phyloP scores from a whole-genome alignment of 2,888 invertebrate genomes.

The Thumatha senex region DNA sequence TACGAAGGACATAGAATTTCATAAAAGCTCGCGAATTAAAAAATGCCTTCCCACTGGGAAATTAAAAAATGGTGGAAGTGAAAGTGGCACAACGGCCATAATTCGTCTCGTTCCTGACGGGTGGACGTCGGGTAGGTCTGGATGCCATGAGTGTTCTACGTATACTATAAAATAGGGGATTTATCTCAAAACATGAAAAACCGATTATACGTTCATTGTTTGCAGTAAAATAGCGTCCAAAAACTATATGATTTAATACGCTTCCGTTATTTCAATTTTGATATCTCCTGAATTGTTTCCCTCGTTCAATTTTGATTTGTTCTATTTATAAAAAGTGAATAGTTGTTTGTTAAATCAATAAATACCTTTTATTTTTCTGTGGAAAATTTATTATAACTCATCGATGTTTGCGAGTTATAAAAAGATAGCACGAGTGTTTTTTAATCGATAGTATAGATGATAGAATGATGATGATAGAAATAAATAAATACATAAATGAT shows the following conservation, averaged over 20 bases:
- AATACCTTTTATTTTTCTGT: slow-evolving; percentile 7
- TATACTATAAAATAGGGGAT: slow-evolving; percentile 58
- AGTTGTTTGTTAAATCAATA: slow-evolving; percentile 10
- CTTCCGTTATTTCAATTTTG: slow-evolving; percentile 65
- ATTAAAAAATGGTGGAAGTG: slow-evolving; percentile 72
- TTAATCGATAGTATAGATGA: too few species aligned
- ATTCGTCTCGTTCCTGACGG: slow-evolving; percentile 71
- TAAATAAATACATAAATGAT: too few species aligned
- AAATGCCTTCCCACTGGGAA: slow-evolving; percentile 69
- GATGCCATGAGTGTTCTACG: slow-evolving; percentile 43
- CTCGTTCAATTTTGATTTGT: slow-evolving; percentile 47
- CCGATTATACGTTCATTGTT: slow-evolving; percentile 71
- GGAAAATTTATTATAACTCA: too few species aligned
- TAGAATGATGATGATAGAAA: too few species aligned
- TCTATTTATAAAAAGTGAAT: slow-evolving; percentile 36
- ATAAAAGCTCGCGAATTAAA: slow-evolving; percentile 76
- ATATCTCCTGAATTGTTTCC: slow-evolving; percentile 60
- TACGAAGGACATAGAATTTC: slow-evolving; percentile 68
- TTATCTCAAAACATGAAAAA: slow-evolving; percentile 74
- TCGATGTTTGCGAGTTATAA: too few species aligned
- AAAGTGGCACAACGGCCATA: slow-evolving; percentile 78
- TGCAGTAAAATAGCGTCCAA: slow-evolving; percentile 57
- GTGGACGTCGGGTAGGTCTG: slow-evolving; percentile 52
- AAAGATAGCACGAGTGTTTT: too few species aligned
- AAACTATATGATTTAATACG: slow-evolving; percentile 59